phyloP scores from a whole-genome alignment of 2,797 vertebrate genomes.

The Falco novaeseelandiae region DNA sequence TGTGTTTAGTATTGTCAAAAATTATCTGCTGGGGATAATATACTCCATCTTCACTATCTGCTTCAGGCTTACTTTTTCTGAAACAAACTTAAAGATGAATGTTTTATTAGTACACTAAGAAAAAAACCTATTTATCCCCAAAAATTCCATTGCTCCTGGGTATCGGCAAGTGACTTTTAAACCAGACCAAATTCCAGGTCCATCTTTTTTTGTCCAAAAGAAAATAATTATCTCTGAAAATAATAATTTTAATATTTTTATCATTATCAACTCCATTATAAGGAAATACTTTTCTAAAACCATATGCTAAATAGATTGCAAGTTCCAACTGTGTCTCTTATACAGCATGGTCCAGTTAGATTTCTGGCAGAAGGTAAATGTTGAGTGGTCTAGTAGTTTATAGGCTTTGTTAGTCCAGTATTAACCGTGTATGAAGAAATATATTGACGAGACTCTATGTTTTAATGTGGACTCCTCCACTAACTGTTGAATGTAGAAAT shows the following conservation, averaged over 20 bases:
- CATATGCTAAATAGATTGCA: rapidly evolving
- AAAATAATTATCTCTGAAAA: neutral
- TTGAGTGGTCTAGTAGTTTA: neutral
- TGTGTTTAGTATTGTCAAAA: neutral
- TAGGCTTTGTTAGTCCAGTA: neutral
- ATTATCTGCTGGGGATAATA: neutral
- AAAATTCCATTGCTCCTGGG: neutral
- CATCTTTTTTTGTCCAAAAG: neutral
- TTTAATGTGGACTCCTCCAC: neutral
- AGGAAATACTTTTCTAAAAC: neutral
- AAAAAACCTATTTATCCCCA: neutral
- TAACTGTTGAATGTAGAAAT: neutral
- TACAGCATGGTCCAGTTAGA: no score
- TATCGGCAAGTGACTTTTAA: neutral
- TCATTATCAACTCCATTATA: neutral
- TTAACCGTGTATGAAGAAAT: neutral
- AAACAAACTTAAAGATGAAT: neutral
- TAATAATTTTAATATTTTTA: neutral
- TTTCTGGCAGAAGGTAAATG: neutral
- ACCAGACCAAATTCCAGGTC: neutral
- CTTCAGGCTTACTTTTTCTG: neutral
- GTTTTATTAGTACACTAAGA: neutral
- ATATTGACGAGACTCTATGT: neutral
- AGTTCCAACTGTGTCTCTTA: neutral
- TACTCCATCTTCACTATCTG: neutral